phyloP scores from a whole-genome alignment of 92 coral and sea anemone species.

The Parazoanthus darwini region DNA sequence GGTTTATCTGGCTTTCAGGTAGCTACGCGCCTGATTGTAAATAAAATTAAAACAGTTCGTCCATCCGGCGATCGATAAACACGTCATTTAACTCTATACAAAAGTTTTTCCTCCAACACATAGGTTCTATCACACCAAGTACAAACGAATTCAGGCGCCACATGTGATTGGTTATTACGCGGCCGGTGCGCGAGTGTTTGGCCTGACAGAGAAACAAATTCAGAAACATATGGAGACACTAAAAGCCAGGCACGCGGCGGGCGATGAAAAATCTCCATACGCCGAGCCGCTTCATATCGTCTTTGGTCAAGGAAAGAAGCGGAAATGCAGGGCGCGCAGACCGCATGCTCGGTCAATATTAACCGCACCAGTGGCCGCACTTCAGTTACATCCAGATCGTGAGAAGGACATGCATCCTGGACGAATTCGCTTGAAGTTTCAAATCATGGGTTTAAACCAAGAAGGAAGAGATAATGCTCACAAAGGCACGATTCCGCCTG shows the following conservation, averaged over 20 bases:
- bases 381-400: slow-evolving; percentile 38
- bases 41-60: too few species aligned
- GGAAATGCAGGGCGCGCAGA: slow-evolving; percentile 39
- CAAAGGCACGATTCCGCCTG: neutral
- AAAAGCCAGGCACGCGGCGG: slow-evolving; percentile 90
- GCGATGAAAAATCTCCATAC: slow-evolving; percentile 94
- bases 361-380: slow-evolving; percentile 32
- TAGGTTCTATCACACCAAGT: slow-evolving; percentile 91
- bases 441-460: slow-evolving; percentile 20
- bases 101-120: neutral
- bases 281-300: slow-evolving; percentile 93
- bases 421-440: slow-evolving; percentile 57
- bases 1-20: too few species aligned
- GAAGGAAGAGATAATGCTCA: neutral
- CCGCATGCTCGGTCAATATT: slow-evolving; percentile 37
- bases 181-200: slow-evolving; percentile 98
- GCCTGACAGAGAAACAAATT: slow-evolving; percentile 93
- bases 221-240: slow-evolving; percentile 94
- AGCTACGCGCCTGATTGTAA: too few species aligned
- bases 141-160: slow-evolving; percentile 93
- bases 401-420: slow-evolving; percentile 38
- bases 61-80: too few species aligned
- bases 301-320: slow-evolving; percentile 65
- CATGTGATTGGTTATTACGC: slow-evolving; percentile 98
- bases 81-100: too few species aligned